phyloP scores from a whole-genome alignment of 2,113 vertebrate species.

The Rallus limicola region DNA sequence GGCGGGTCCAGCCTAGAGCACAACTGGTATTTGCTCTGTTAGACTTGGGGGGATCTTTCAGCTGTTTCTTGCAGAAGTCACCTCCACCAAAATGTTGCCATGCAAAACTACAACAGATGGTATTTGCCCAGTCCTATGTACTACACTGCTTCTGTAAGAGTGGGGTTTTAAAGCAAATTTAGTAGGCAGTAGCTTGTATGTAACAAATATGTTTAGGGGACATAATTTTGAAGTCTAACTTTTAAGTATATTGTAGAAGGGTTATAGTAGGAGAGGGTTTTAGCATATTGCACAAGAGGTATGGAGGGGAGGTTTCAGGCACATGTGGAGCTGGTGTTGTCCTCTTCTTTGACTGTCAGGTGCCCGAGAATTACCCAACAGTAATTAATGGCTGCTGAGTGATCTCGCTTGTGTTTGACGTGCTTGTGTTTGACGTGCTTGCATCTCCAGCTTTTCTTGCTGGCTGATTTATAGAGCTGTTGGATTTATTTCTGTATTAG shows the following conservation, averaged over 20 bases:
- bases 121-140: neutral
- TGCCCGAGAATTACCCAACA: neutral
- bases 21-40: no score
- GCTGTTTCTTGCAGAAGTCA: no score
- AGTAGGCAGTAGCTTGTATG: neutral
- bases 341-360: neutral
- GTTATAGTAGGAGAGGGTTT: neutral
- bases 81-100: no score
- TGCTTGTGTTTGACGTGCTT: accelerated
- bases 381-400: neutral
- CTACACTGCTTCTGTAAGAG: neutral
- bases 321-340: neutral
- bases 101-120: no score
- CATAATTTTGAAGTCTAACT: neutral
- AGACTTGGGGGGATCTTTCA: no score
- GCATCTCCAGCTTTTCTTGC: neutral
- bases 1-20: no score
- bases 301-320: neutral
- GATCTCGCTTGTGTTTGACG: accelerated
- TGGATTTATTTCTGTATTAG: neutral
- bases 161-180: neutral
- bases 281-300: neutral
- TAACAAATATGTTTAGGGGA: neutral
- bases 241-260: neutral
- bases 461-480: neutral